A percentile compares a stretch with the other conserved stretches of the same genome.
Evolutionary conservation across 2,113 vertebrate species (phyloP).

Genomic region (Oryzias woworae): DNA sequence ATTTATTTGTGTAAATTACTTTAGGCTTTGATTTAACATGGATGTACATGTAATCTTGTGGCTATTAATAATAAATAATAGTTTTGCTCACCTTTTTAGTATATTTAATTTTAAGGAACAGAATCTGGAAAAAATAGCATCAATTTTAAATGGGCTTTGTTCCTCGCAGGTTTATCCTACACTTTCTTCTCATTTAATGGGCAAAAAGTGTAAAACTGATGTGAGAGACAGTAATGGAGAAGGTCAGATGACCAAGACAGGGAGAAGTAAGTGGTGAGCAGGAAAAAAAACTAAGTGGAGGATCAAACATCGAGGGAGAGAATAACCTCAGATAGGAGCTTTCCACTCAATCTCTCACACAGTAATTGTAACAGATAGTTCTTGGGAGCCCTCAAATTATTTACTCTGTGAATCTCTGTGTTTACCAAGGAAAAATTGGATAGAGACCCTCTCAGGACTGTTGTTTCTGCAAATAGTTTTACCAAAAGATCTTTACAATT

Average conservation of each 20-base stretch:
- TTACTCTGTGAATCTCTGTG: constrained; percentile 1
- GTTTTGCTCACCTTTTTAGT: too few relatives aligned
- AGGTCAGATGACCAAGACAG: constrained; percentile 6
- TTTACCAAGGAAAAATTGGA: constrained; percentile 2
- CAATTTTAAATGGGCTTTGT: not conserved
- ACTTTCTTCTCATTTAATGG: constrained; percentile 2
- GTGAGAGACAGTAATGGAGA: not conserved
- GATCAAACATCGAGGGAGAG: not conserved
- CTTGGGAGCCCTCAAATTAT: constrained; percentile 7
- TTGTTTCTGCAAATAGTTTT: not conserved
- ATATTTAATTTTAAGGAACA: too few relatives aligned
- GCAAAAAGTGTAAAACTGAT: constrained; percentile 1
- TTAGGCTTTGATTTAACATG: too few relatives aligned
- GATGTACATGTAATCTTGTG: too few relatives aligned
- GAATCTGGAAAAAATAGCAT: too few relatives aligned
- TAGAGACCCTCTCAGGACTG: not conserved
- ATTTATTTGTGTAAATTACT: too few relatives aligned
- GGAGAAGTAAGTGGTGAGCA: constrained; percentile 1
- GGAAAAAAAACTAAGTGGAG: not conserved
- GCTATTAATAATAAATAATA: too few relatives aligned
- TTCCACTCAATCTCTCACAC: constrained; percentile 6
- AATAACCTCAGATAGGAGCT: constrained; percentile 4
- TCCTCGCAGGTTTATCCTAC: not conserved
- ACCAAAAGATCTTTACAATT: not conserved
- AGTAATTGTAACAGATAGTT: not conserved